Conservation (phyloP, 2,797 vertebrate genomes). For the Corythornis leucogaster region DNA sequence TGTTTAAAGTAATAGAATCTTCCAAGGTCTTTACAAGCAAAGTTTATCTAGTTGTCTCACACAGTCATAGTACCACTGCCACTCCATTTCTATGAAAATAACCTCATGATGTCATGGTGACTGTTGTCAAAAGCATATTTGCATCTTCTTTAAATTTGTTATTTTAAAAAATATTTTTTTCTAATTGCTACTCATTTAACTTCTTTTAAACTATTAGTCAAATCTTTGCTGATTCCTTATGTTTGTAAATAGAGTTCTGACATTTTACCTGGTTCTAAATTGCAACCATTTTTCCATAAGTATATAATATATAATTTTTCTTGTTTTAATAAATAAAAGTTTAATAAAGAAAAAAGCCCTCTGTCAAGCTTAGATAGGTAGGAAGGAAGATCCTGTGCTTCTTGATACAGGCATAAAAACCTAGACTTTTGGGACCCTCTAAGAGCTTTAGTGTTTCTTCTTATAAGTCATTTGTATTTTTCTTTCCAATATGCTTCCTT, state of each 20-base stretch:
- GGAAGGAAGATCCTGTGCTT: background rate
- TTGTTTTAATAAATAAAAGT: background rate
- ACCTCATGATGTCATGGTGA: fast-evolving
- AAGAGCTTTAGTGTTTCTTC: background rate
- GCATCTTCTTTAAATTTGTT: background rate
- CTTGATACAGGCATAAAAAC: background rate
- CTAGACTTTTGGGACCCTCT: background rate
- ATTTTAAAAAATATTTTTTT: background rate
- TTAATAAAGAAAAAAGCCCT: background rate
- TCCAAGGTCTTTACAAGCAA: background rate
- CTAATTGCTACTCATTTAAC: background rate
- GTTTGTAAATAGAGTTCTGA: background rate
- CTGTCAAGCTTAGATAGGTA: background rate
- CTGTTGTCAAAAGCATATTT: background rate
- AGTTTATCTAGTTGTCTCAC: background rate
- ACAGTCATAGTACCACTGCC: background rate
- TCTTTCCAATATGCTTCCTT: background rate
- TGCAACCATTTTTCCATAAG: background rate
- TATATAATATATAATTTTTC: background rate
- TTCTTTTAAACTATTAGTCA: background rate
- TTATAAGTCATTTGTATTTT: background rate
- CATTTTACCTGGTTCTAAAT: background rate
- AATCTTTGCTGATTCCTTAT: background rate
- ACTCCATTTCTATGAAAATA: background rate
- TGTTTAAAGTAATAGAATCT: background rate